A percentile compares a stretch with the other conserved stretches of the same genome.
Conservation (phyloP, 2,888 invertebrate species). For the Cantharis flavilabris region DNA sequence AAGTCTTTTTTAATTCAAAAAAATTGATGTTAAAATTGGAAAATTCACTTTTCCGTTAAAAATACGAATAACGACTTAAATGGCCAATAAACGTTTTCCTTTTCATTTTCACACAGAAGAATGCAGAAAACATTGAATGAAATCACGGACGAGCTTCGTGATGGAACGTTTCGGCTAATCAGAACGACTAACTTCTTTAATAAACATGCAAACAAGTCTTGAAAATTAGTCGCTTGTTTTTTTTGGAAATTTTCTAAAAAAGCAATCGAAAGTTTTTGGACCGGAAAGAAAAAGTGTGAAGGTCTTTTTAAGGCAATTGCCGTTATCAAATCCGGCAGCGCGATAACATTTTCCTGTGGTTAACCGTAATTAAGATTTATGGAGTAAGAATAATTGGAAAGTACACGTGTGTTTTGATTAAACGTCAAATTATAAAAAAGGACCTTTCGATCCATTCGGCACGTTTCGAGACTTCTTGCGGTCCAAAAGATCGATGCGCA, state of each 20-base stretch:
- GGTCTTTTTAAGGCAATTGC: not conserved
- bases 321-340: conserved; percentile 4
- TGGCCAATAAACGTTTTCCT: not conserved
- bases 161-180: not conserved
- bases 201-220: not conserved
- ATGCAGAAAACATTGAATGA: not conserved
- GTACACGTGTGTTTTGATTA: conserved; percentile 16
- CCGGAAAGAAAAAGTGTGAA: not conserved
- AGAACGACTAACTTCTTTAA: not conserved
- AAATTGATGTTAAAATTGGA: not conserved
- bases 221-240: not conserved
- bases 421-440: conserved; percentile 22
- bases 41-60: not conserved
- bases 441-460: conserved; percentile 30
- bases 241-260: not conserved
- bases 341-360: conserved; percentile 13
- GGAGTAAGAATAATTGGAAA: not conserved
- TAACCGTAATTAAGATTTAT: conserved; percentile 1
- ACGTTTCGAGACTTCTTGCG: conserved; percentile 37
- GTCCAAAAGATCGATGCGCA: conserved; percentile 44
- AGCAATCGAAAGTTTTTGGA: not conserved
- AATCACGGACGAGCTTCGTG: not conserved
- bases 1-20: not conserved
- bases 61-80: not conserved
- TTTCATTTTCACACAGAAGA: not conserved